Percentiles rank a stretch among this genome's conserved stretches.
Conservation (phyloP, 2,113 vertebrate genomes). For the Marmota flaviventris region DNA sequence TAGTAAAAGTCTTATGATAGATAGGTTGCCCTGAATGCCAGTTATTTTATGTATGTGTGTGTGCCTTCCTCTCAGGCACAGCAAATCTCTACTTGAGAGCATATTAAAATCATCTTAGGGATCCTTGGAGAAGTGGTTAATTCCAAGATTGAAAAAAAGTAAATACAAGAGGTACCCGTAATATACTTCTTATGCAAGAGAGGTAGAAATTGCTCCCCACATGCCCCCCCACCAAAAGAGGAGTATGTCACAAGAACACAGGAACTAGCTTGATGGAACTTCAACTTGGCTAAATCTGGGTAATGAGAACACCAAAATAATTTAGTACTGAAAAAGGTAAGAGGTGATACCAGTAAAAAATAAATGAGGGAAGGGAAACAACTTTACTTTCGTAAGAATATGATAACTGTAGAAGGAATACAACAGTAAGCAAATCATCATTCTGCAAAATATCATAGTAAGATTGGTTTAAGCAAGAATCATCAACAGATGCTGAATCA, state of each 20-base stretch:
- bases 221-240: too few species aligned
- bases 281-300: not conserved
- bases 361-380: not conserved
- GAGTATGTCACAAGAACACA: not conserved
- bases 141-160: not conserved
- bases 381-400: not conserved
- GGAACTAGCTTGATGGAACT: not conserved
- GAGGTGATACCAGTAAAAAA: not conserved
- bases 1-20: not conserved
- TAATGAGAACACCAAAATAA: constrained; percentile 36
- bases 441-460: not conserved
- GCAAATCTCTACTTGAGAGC: not conserved
- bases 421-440: not conserved
- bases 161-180: not conserved
- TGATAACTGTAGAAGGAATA: not conserved
- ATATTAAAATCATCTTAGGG: constrained; percentile 34
- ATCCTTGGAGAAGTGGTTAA: constrained; percentile 11
- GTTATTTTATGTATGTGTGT: not conserved
- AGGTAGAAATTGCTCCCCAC: not conserved
- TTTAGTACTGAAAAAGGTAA: not conserved
- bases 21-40: not conserved
- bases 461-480: not conserved
- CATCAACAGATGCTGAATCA: not conserved
- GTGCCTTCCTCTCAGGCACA: not conserved
- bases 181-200: not conserved